Base-by-base conservation (phyloP, 1,140 invertebrate species). In the Heliothis subflexa region DNA sequence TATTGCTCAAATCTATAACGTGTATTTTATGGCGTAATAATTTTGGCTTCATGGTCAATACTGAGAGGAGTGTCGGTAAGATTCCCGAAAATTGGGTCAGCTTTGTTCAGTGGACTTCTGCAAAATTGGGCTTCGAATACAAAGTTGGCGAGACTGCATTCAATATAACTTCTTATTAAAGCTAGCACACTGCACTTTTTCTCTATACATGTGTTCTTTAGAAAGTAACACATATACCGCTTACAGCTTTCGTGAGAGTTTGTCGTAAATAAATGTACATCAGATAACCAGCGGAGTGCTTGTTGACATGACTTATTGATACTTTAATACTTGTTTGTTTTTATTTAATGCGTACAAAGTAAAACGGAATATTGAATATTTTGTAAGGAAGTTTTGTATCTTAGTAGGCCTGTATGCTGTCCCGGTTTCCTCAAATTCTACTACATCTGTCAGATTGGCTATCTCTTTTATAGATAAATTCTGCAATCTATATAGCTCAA, bases 251-350 rank as follows among this genome's bases (percentile, higher is more conserved):
- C 47, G 45, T 50, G 64, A 68, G 64, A 68, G 64, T 68, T 28
- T 52, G 64, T 68, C 64, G 64, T 68, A 52, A 68, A 68, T 25
- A 50, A 68, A 68, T 68, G 64, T 28, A 50, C 64, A 68, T 50
- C 45, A 25, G 64, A 68, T 50, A 50, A 50, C 47, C 12, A 21
- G 18, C 1, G 0, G 47, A 52, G 47, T 68, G 25, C 64, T 52
- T 4, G 16, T 2, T 68, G 64, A 68, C 64, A 68, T 68, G 64
- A 68, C 18, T 68, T 50, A 68, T 68, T 4, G 47, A n/a, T 21
- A 50, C 47, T 21, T 47, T 50, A 18, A 64, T 50, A 68, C 47
- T 18, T 68, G 64, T 68, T 68, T 68, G 64, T 49, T 68, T 52
- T 68, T 52, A 49, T 52, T 25, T 14, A 49, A 14, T 13, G 13